Evolutionary conservation across 2,888 invertebrate species (phyloP).

Genomic region (Pollenia angustigena): DNA sequence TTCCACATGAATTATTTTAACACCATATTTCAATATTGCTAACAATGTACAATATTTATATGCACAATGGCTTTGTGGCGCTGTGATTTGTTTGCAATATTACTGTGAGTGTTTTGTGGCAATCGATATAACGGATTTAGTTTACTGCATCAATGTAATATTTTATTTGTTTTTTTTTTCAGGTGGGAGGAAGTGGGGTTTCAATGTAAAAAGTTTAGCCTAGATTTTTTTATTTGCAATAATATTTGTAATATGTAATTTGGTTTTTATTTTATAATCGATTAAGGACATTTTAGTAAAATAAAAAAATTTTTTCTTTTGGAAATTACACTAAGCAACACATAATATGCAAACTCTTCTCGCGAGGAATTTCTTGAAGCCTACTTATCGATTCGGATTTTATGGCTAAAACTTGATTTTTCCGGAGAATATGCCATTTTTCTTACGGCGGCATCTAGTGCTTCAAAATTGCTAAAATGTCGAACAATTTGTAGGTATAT

Average conservation of each 20-base stretch:
- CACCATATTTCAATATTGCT: constrained; percentile 63
- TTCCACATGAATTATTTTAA: constrained; percentile 67
- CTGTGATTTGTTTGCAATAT: constrained; percentile 60
- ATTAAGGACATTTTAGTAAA: not conserved
- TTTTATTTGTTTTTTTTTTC: not conserved
- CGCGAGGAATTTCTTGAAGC: too few relatives aligned
- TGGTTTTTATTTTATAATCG: not conserved
- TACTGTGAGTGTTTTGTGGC: constrained; percentile 47
- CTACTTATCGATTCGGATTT: too few relatives aligned
- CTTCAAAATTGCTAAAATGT: too few relatives aligned
- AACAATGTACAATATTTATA: constrained; percentile 48
- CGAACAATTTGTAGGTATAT: too few relatives aligned
- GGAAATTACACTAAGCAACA: too few relatives aligned
- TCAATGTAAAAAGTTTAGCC: not conserved
- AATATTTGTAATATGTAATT: not conserved
- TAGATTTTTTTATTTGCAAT: constrained; percentile 9
- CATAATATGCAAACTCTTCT: too few relatives aligned
- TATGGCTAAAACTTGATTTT: too few relatives aligned
- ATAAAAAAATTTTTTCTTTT: too few relatives aligned
- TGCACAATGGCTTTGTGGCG: constrained; percentile 47
- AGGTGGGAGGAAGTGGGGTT: not conserved
- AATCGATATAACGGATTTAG: constrained; percentile 49
- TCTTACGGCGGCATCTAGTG: too few relatives aligned
- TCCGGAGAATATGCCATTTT: too few relatives aligned
- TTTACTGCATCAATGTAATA: constrained; percentile 19